These are phyloP conservation scores for Acanthisitta chloris DNA, from an alignment of 2,113 vertebrate genomes.

Conservation along the genomic window DNA sequence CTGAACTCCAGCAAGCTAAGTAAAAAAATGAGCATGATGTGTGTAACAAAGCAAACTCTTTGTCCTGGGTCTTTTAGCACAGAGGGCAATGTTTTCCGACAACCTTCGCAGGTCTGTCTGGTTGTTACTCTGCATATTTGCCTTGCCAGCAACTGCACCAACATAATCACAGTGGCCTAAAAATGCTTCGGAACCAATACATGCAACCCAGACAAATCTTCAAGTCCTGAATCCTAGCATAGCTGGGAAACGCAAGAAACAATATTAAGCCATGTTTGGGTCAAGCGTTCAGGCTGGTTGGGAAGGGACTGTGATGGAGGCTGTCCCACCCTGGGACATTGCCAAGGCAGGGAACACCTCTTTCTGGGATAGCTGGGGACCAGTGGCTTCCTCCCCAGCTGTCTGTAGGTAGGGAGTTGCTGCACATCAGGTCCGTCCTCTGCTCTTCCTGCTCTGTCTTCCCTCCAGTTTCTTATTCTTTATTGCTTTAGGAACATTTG, in stretches of 20 bases:
- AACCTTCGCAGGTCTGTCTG: background rate
- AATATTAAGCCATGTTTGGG: background rate
- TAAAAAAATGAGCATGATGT: background rate
- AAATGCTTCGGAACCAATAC: background rate
- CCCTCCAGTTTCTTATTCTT: background rate
- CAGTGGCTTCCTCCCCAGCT: background rate
- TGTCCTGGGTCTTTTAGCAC: background rate
- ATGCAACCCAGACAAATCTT: background rate
- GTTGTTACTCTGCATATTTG: background rate
- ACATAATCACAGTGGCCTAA: background rate
- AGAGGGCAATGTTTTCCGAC: background rate
- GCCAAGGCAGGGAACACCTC: background rate
- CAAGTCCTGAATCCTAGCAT: background rate
- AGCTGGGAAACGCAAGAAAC: background rate
- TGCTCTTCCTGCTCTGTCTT: background rate
- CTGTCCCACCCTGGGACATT: background rate
- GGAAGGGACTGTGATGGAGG: background rate
- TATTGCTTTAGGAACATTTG: background rate
- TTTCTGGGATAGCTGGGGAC: background rate
- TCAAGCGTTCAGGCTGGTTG: background rate
- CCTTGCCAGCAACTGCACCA: background rate
- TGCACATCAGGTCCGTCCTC: background rate
- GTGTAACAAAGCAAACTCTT: background rate
- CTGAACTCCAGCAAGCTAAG: background rate
- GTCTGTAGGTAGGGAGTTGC: background rate